Percentiles rank a stretch among this genome's conserved stretches.
Conservation (phyloP, 2,113 vertebrate species). For the Erinaceus europaeus region DNA sequence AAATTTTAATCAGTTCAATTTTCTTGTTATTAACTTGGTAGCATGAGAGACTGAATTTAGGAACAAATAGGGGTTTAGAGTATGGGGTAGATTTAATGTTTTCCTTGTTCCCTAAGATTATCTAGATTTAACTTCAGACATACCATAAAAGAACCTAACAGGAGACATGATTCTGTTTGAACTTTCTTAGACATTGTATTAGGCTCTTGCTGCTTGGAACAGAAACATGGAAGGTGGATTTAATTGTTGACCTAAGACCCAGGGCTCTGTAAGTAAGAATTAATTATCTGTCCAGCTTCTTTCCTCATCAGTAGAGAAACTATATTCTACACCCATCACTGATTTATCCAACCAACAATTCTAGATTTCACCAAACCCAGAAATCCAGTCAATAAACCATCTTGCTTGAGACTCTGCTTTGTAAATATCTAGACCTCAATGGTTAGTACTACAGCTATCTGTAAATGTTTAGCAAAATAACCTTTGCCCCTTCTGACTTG, state of each 20-base stretch:
- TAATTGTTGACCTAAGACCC: background rate
- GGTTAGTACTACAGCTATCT: background rate
- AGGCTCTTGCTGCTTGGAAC: background rate
- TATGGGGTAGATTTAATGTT: constrained; percentile 18
- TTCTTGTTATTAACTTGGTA: constrained; percentile 47
- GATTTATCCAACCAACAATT: background rate
- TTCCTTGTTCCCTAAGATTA: background rate
- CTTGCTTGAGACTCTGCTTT: background rate
- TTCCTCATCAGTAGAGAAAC: background rate
- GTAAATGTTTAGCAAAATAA: too few species aligned
- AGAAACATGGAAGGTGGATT: background rate
- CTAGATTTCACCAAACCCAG: background rate
- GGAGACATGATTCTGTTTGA: constrained; percentile 11
- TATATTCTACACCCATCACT: background rate
- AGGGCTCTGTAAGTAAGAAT: background rate
- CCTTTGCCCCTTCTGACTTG: too few species aligned
- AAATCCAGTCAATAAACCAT: background rate
- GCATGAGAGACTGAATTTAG: constrained; percentile 35
- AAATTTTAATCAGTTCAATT: constrained; percentile 25
- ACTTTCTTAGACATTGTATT: background rate
- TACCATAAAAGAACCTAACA: background rate
- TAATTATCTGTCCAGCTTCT: background rate
- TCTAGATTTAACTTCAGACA: constrained; percentile 4
- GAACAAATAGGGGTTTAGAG: background rate
- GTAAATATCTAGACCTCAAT: background rate